phyloP scores from a whole-genome alignment of 1,140 invertebrate genomes.

The Ylistrum balloti region DNA sequence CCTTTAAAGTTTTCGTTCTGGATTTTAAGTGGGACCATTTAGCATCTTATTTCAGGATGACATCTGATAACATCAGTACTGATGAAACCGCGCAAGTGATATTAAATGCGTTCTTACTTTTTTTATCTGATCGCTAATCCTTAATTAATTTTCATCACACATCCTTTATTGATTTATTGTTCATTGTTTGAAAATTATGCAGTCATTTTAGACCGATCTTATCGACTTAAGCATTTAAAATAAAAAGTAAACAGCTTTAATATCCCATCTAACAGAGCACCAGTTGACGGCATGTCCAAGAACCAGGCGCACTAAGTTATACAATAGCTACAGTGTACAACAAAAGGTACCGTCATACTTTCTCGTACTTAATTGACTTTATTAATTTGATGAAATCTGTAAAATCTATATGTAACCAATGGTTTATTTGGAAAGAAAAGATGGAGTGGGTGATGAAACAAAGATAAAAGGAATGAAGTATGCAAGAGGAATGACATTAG shows the following conservation, averaged over 20 bases:
- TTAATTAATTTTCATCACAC: neutral
- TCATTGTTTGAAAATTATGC: neutral
- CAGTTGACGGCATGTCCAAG: neutral
- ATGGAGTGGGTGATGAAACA: no score
- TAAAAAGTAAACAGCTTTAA: neutral
- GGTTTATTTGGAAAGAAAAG: no score
- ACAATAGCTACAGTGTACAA: neutral
- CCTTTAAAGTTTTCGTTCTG: neutral
- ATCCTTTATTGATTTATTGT: neutral
- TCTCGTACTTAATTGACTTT: no score
- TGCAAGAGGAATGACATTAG: no score
- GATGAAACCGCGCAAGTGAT: neutral
- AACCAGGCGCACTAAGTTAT: neutral
- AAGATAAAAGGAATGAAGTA: no score
- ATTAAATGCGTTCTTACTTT: neutral
- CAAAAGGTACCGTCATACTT: no score
- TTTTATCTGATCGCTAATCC: neutral
- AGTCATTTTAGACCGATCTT: neutral
- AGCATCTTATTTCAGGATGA: conserved; percentile 3
- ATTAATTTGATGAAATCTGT: no score
- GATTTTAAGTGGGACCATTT: neutral
- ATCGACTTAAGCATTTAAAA: neutral
- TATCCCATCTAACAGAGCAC: neutral
- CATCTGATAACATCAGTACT: neutral
- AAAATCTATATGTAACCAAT: no score